Base-by-base conservation (phyloP, 64 coral and sea anemone species). In the Astreopora myriophthalma region DNA sequence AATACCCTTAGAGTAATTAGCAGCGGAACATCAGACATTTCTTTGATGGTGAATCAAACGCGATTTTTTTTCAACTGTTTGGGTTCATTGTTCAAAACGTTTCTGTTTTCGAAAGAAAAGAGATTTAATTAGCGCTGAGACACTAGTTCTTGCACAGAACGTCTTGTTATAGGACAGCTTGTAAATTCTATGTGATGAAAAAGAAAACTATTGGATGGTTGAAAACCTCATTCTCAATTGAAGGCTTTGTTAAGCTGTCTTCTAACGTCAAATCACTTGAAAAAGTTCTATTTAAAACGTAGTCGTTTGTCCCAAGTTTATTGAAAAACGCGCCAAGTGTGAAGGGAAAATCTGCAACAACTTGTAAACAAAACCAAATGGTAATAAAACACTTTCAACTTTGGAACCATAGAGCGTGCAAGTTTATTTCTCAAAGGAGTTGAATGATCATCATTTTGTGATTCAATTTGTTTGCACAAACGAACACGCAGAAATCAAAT, bases 91-190 rank as follows among this genome's bases (percentile, higher is more conserved):
- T 83, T 83, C 29, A 3, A 64, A 83, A 32, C 57, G 79, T 37
- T 83, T 83, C 79, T 83, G 79, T 83, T 83, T 64, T 83, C 55
- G 55, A 61, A 83, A 83, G 61, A 83, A 83, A 60, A 83, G 61
- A 83, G 79, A 83, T 83, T 64, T 83, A 83, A 83, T 83, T 83
- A 83, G 79, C 52, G 65, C 51, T 14, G 51, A 31, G 75, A 19
- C 55, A 34, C 48, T 80, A 29, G 52, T 62, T 6, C 42, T 46
- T 46, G 5, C 42, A 61, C 46, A 83, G 13, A 57, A 57, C n/a
- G 19, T 5, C 79, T 63, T 83, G 79, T 64, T 57, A 83, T 83
- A 83, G 57, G 79, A 64, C 79, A 83, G 33, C 33, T 83, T 83
- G 52, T 83, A 30, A 25, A 65, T 65, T 78, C 52, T 57, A 37